Conservation (phyloP, 2,888 invertebrate genomes). For the Anorthoa munda region DNA sequence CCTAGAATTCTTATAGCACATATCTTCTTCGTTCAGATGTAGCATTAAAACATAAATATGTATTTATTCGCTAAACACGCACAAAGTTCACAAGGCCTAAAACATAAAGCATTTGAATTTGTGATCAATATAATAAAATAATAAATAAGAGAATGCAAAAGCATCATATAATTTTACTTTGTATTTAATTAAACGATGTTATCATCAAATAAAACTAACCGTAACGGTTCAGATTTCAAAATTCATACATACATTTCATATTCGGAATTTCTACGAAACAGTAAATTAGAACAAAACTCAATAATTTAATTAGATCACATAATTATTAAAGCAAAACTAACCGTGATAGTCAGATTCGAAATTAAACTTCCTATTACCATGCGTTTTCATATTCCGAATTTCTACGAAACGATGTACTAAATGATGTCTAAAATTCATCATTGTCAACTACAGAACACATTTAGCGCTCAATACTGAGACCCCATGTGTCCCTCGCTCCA, state of each 20-base stretch:
- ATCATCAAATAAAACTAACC: neutral
- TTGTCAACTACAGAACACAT: neutral
- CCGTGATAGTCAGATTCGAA: too few relatives aligned
- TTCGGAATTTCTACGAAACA: neutral
- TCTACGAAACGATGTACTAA: neutral
- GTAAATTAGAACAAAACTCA: neutral
- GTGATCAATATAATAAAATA: neutral
- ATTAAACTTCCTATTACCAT: too few relatives aligned
- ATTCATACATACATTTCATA: neutral
- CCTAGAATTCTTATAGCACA: neutral
- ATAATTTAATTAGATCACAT: too few relatives aligned
- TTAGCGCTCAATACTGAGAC: slow-evolving; percentile 15
- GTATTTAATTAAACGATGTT: neutral
- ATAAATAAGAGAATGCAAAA: neutral
- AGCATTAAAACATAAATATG: neutral
- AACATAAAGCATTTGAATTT: neutral
- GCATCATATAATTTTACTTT: neutral
- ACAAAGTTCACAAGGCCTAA: neutral
- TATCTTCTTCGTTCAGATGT: neutral
- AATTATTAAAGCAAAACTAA: too few relatives aligned
- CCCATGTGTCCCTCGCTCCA: slow-evolving; percentile 62
- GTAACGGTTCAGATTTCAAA: neutral
- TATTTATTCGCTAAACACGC: neutral
- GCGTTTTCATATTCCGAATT: neutral
- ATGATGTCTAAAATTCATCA: neutral